Base-by-base conservation (phyloP, 2,113 vertebrate genomes). In the Pseudorectes ferrugineus region DNA sequence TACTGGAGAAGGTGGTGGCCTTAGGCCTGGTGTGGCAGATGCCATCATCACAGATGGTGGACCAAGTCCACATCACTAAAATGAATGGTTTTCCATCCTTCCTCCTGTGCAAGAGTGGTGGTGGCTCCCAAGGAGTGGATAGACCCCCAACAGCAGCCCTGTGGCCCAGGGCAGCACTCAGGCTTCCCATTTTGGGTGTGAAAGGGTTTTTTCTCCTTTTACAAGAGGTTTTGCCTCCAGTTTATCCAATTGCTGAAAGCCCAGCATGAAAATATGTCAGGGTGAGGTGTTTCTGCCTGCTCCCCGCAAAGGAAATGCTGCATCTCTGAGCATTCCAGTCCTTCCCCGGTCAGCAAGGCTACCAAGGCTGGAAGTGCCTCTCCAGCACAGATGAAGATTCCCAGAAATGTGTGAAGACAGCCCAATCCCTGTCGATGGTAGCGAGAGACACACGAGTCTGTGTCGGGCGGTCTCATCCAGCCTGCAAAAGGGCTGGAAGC, bases 371-470 rank as follows among this genome's bases (percentile, higher is more conserved):
- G 40, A 36, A 75, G 23, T 9, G 5, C 24, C 1, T 49, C 62
- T 83, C 26, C 23, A 11, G 66, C 66, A 59, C 43, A 40, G 66
- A 43, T 40, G 33, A 67, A 33, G 6, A 52, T 85, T 72, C 48
- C n/a, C 14, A 67, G 74, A 58, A 67, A 79, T 19, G 29, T 70
- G 63, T 55, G 12, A 33, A 54, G 71, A 61, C 55, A 77, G 63
- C 24, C 45, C 0, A 0, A 52, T 35, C 38, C 7, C 1, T 18
- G 28, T 55, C 0, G 0, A 16, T 21, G 29, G 43, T 3, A 62
- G 42, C 0, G 0, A 77, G 4, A 73, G 46, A 84, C 1, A 1
- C 38, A 45, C 0, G 3, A 45, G 22, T 28, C 38, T 77, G 25
- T 61, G 61, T 45, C 0, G 0, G 3, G 0, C 16, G 0, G 0